Evolutionary conservation across 1,140 invertebrate species (phyloP).

Genomic region (Drosophila prosaltans): DNA sequence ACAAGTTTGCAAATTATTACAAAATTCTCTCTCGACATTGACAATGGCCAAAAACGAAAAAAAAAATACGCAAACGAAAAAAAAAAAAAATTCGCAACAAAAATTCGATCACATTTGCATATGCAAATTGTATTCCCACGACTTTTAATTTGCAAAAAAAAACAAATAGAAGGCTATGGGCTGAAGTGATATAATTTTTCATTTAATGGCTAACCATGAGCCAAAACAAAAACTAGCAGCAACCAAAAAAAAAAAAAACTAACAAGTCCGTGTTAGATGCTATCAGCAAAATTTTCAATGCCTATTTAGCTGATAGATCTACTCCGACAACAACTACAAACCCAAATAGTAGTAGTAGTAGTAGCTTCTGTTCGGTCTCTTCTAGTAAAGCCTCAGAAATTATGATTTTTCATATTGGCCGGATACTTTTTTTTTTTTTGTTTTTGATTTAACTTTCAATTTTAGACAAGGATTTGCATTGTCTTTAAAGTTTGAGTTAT

Average conservation of each 20-base stretch:
- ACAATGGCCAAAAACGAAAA: constrained; percentile 55
- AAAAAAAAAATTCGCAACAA: constrained; percentile 44
- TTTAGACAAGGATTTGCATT: constrained; percentile 1
- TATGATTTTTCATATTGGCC: background rate
- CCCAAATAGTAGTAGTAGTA: background rate
- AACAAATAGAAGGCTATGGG: constrained; percentile 47
- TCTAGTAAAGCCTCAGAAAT: background rate
- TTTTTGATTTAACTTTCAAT: background rate
- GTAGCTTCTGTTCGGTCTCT: constrained; percentile 8
- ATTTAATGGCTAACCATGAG: constrained; percentile 26
- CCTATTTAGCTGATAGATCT: constrained; percentile 26
- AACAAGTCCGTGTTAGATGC: constrained; percentile 30
- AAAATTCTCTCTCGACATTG: constrained; percentile 47
- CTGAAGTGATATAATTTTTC: constrained; percentile 51
- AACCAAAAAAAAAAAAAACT: background rate
- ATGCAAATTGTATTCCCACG: constrained; percentile 77
- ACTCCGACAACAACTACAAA: background rate
- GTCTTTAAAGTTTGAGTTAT: background rate
- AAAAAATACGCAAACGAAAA: constrained; percentile 23
- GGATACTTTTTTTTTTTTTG: background rate
- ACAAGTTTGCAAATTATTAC: constrained; percentile 54
- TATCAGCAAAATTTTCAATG: constrained; percentile 31
- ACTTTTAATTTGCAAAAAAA: constrained; percentile 67
- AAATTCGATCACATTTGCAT: constrained; percentile 65
- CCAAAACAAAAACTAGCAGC: constrained; percentile 20